Base-by-base conservation (phyloP, 2,888 invertebrate species). In the Nemapogon koenigi region DNA sequence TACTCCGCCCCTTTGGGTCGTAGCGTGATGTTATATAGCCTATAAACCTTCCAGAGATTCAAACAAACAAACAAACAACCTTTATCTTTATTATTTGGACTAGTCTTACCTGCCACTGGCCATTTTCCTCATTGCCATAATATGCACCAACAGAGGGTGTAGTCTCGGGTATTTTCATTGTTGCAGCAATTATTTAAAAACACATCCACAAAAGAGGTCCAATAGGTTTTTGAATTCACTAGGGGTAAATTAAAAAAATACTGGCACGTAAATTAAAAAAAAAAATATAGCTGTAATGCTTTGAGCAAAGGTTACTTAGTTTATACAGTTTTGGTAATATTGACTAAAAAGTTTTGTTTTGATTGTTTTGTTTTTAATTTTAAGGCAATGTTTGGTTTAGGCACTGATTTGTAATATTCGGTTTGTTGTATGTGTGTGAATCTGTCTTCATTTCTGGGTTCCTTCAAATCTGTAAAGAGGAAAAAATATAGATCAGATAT, bases 111-210 rank as follows among this genome's bases (percentile, higher is more conserved):
- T 78, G 76, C 76, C 76, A 78, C 60, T 76, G 76, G 40, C 70
- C 70, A 45, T 66, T 73, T 14, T 72, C 73, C 19, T 76, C 73
- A 15, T 67, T 75, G 49, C 70, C 73, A 48, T 76, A 76, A 38
- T 78, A 78, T 48, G 72, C 70, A 22, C 73, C 75, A 49, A 72
- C 61, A 25, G 70, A 75, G 1, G 72, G 61, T 0, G 67, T 52
- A 1, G 68, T 67, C 58, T 78, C 76, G 8, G 76, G 76, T 56
- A 78, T 78, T 66, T 76, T 76, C 76, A 78, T 78, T 43, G 49
- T 73, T 57, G 55, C 44, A 47, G 51, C 49, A 59, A 57, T 53
- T 27, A 33, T 13, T 10, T 27, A 27, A 19, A 26, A 17, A 27
- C 17, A 33, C 29, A n/a, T n/a, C n/a, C n/a, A n/a, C n/a, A n/a